Evolutionary conservation across 1,140 invertebrate species (phyloP).

Genomic region (Lineus longissimus): DNA sequence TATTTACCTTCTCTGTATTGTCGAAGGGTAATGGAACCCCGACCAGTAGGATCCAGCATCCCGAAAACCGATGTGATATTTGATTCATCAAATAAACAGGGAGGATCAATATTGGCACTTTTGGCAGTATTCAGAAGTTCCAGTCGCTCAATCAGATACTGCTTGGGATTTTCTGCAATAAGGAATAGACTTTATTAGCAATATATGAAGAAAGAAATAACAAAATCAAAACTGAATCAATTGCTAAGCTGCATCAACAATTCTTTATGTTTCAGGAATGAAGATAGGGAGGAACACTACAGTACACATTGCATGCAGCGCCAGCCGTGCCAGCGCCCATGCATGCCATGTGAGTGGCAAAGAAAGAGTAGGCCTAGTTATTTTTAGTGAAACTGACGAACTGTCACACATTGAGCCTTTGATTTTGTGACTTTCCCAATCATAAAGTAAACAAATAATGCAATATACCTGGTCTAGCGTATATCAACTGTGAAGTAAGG

Average conservation of each 20-base stretch:
- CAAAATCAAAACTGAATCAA: too few relatives aligned
- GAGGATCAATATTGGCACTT: constrained; percentile 27
- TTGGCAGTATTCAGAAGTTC: constrained; percentile 35
- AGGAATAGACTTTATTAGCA: too few relatives aligned
- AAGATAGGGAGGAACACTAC: too few relatives aligned
- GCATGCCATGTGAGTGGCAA: too few relatives aligned
- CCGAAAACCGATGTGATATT: constrained; percentile 44
- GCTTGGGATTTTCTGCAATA: constrained; percentile 36
- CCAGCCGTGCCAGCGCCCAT: too few relatives aligned
- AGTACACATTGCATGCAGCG: too few relatives aligned
- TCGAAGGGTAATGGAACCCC: constrained; percentile 35
- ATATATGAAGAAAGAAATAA: too few relatives aligned
- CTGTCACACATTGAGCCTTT: too few relatives aligned
- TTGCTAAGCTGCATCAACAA: too few relatives aligned
- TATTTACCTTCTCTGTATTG: constrained; percentile 41
- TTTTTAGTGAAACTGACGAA: too few relatives aligned
- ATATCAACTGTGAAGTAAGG: constrained; percentile 36
- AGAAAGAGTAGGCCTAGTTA: too few relatives aligned
- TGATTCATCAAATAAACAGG: constrained; percentile 40
- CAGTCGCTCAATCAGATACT: constrained; percentile 33
- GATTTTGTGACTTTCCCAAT: background rate
- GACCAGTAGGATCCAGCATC: constrained; percentile 44
- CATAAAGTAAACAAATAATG: background rate
- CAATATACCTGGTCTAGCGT: constrained; percentile 32
- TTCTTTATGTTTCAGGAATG: too few relatives aligned